Evolutionary conservation across 2,888 invertebrate genomes (phyloP).

Genomic region (Spialia ferax): DNA sequence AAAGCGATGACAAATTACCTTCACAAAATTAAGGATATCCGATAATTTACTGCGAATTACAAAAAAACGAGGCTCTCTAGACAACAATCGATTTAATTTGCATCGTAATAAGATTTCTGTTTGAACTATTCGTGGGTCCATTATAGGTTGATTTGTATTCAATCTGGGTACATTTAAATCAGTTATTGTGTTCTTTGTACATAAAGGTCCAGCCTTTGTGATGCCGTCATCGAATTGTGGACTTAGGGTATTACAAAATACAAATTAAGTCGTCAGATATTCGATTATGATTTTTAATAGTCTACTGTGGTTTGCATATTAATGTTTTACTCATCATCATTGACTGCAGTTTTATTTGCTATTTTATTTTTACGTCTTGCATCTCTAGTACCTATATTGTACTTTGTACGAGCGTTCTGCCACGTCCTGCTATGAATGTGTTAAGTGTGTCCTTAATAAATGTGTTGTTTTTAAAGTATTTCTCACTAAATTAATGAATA

Average conservation of each 20-base stretch:
- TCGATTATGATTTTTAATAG: neutral
- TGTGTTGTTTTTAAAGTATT: too few relatives aligned
- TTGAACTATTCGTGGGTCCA: slow-evolving; percentile 24
- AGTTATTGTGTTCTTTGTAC: slow-evolving; percentile 75
- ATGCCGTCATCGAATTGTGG: slow-evolving; percentile 2
- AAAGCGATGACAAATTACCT: slow-evolving; percentile 3
- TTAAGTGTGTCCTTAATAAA: too few relatives aligned
- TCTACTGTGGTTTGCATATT: neutral
- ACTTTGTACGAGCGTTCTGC: too few relatives aligned
- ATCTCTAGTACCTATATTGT: too few relatives aligned
- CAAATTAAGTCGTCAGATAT: neutral
- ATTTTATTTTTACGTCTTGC: too few relatives aligned
- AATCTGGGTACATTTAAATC: slow-evolving; percentile 71
- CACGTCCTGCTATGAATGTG: too few relatives aligned
- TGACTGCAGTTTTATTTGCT: neutral
- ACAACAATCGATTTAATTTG: slow-evolving; percentile 37
- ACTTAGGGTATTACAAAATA: neutral
- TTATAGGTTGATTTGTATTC: slow-evolving; percentile 69
- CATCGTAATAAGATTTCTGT: slow-evolving; percentile 34
- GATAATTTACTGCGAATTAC: slow-evolving; percentile 13
- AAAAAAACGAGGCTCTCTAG: slow-evolving; percentile 23
- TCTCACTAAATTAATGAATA: too few relatives aligned
- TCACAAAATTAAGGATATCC: slow-evolving; percentile 26
- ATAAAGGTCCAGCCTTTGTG: slow-evolving; percentile 55
- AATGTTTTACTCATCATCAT: neutral